Conservation (phyloP, 2,888 invertebrate species). For the Drosophila incognita region DNA sequence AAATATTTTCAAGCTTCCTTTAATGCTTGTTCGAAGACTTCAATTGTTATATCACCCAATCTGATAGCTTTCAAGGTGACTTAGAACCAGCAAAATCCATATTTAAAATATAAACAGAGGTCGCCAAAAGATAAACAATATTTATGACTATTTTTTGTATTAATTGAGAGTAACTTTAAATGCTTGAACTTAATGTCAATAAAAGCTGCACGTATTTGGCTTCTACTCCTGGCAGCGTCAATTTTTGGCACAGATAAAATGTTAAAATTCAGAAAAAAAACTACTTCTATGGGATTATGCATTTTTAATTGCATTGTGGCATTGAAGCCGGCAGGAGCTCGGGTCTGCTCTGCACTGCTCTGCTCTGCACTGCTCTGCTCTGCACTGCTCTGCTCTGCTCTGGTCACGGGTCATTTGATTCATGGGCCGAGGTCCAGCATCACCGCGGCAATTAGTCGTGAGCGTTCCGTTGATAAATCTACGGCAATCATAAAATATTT, state of each 20-base stretch:
- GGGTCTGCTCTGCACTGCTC: not conserved
- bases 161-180: not conserved
- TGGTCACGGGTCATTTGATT: constrained; percentile 54
- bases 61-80: not conserved
- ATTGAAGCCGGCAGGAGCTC: not conserved
- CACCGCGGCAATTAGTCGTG: constrained; percentile 60
- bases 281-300: constrained; percentile 32
- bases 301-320: constrained; percentile 50
- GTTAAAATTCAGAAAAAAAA: not conserved
- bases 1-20: not conserved
- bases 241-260: constrained; percentile 9
- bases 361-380: not conserved
- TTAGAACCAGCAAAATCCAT: not conserved
- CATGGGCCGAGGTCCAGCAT: constrained; percentile 39
- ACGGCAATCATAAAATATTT: constrained; percentile 66
- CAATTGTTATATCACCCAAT: not conserved
- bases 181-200: not conserved
- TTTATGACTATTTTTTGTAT: not conserved
- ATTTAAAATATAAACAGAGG: not conserved
- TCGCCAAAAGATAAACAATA: not conserved
- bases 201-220: not conserved
- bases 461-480: constrained; percentile 66
- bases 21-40: not conserved
- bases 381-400: not conserved
- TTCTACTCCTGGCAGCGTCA: not conserved